Percentiles rank a stretch among this genome's conserved stretches.
Conservation (phyloP, 2,888 invertebrate genomes). For the Ceriagrion tenellum region DNA sequence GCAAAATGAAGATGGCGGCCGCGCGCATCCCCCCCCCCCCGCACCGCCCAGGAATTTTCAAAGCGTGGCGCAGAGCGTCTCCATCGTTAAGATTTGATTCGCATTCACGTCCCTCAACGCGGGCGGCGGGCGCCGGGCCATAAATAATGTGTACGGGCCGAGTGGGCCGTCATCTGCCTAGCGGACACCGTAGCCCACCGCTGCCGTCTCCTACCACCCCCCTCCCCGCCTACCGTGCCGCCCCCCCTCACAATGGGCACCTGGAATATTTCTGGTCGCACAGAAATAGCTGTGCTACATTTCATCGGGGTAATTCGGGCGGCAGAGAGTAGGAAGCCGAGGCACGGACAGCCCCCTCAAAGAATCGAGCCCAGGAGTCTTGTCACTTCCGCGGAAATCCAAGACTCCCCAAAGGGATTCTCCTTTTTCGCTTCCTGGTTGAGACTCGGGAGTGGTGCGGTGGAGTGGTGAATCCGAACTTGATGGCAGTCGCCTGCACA, state of each 20-base stretch:
- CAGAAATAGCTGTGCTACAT: not conserved
- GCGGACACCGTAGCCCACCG: not conserved
- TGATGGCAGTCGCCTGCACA: no score
- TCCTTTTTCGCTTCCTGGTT: no score
- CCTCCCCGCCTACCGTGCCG: no score
- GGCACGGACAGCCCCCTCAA: not conserved
- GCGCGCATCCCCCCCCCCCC: no score
- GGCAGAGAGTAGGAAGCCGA: not conserved
- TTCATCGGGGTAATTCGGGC: not conserved
- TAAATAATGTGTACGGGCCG: not conserved
- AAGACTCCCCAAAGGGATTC: no score
- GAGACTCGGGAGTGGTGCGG: no score
- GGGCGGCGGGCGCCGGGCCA: not conserved
- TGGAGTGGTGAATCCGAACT: no score
- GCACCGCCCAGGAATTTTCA: no score
- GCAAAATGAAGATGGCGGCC: no score
- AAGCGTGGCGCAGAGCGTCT: not conserved
- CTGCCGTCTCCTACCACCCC: no score
- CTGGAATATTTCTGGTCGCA: slow-evolving; percentile 11
- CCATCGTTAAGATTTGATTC: not conserved
- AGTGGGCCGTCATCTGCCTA: not conserved
- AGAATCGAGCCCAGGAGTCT: not conserved
- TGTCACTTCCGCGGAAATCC: not conserved
- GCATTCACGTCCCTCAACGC: not conserved
- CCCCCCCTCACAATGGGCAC: not conserved